Evolutionary conservation across 2,797 vertebrate genomes (phyloP), one percentile per base, ranked within the genome.

Genomic region (Myripristis jacobus): DNA sequence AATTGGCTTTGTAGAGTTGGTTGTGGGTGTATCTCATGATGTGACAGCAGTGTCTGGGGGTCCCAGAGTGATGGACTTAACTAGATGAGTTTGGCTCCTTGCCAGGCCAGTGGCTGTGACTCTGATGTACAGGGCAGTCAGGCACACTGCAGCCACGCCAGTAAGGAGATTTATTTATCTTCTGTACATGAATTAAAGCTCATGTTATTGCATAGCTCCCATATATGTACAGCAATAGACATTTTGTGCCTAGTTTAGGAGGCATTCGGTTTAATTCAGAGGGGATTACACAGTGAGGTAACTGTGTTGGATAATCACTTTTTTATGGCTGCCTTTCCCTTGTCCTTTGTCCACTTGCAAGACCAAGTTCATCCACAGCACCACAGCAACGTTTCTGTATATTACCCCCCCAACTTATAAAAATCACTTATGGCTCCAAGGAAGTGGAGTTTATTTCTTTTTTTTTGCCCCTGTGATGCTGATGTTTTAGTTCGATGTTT

Each of bases 141-240:
- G 31, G 15, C 57, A 34, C 18, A 12, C 47, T 41, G 13, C 21
- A 41, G 34, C 6, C 3, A 41, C 3, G 11, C 13, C 10, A 41
- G 10, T 11, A 41, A 41, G 13, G 43, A 18, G n/a, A 59, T 59
- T 36, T 6, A 58, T 13, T 48, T 46, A 18, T 19, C 16, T 38
- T 9, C 47, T 24, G 60, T 1, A 73, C 44, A 46, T 61, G 10
- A 46, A 24, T 47, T 52, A 38, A 68, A 59, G 29, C 16, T 66
- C 16, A 43, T 5, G 34, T 56, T 38, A 54, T 41, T n/a, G 27
- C 21, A 13, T 63, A 51, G 53, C 2, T 25, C 29, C 11, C 1
- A 44, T 59, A 27, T 16, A 0, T 70, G 59, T 71, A 47, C 57
- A 47, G 24, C 10, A 3, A 4, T 44, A 16, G 43, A 3, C 43